A percentile compares a stretch with the other conserved stretches of the same genome.
Conservation (phyloP, 2,113 vertebrate genomes). For the Dascyllus trimaculatus region DNA sequence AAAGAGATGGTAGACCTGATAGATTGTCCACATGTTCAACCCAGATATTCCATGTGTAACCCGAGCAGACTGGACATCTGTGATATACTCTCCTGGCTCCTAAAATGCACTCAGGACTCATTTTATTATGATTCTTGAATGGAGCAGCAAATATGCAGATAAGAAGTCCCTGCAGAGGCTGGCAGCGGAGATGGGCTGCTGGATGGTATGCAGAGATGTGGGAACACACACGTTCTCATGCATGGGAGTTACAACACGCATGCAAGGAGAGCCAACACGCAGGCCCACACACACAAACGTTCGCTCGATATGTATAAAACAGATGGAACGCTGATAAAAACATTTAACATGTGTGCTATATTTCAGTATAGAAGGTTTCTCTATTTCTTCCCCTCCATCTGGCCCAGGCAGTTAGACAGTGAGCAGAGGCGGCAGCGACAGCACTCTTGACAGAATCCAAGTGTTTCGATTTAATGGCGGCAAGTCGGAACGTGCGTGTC, state of each 20-base stretch:
- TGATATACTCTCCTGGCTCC: constrained; percentile 68
- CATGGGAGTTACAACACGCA: constrained; percentile 23
- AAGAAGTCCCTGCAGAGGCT: constrained; percentile 59
- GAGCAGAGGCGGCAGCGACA: constrained; percentile 36
- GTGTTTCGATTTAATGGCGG: constrained; percentile 47
- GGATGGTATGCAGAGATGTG: constrained; percentile 49
- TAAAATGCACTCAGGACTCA: constrained; percentile 70
- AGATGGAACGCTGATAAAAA: constrained; percentile 61
- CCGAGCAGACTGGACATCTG: constrained; percentile 74
- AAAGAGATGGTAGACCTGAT: constrained; percentile 70
- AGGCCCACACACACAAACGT: constrained; percentile 39
- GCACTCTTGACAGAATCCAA: constrained; percentile 38
- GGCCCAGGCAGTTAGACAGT: constrained; percentile 12
- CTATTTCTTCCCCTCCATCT: constrained; percentile 16
- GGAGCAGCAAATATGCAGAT: constrained; percentile 65
- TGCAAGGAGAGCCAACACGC: constrained; percentile 35
- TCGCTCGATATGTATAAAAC: constrained; percentile 64
- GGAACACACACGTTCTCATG: constrained; percentile 17
- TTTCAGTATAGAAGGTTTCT: constrained; percentile 27
- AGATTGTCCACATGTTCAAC: constrained; percentile 76
- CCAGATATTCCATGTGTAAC: constrained; percentile 71
- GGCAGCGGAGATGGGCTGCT: constrained; percentile 59
- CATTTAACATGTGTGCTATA: constrained; percentile 61
- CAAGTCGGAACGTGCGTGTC: constrained; percentile 16
- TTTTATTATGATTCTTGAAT: constrained; percentile 61